Evolutionary conservation across 2,888 invertebrate species (phyloP).

Genomic region (Junonia oenone): DNA sequence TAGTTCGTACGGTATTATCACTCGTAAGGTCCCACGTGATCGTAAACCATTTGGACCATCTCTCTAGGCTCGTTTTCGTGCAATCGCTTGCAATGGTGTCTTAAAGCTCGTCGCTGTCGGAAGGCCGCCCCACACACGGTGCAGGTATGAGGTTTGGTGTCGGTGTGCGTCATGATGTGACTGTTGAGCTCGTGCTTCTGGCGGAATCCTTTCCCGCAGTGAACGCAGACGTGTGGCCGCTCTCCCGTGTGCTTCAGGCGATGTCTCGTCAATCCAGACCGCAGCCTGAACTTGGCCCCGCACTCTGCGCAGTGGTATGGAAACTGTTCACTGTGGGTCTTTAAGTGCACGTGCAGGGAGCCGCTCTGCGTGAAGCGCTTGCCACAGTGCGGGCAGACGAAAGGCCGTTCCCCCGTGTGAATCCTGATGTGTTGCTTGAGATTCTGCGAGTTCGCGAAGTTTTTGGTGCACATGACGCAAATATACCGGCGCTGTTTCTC

Average conservation of each 20-base stretch:
- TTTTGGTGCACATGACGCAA: conserved; percentile 75
- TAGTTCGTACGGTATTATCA: neutral
- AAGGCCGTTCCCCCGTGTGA: conserved; percentile 81
- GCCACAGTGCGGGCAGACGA: conserved; percentile 79
- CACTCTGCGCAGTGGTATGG: conserved; percentile 81
- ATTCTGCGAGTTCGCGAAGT: conserved; percentile 81
- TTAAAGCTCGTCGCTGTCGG: conserved; percentile 70
- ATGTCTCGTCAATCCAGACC: conserved; percentile 78
- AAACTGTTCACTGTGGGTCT: conserved; percentile 77
- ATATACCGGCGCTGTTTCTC: conserved; percentile 79
- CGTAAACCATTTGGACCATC: conserved; percentile 17
- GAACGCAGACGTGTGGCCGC: conserved; percentile 78
- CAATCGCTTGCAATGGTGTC: conserved; percentile 54
- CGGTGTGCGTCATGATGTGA: conserved; percentile 74
- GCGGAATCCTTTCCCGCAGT: conserved; percentile 79
- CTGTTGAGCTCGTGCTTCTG: conserved; percentile 79
- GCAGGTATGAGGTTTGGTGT: conserved; percentile 78
- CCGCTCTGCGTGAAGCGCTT: conserved; percentile 84
- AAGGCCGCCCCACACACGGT: conserved; percentile 76
- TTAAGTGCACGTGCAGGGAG: conserved; percentile 81
- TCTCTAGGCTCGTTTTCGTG: conserved; percentile 42
- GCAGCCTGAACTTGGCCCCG: conserved; percentile 79
- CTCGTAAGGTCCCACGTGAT: conserved; percentile 21
- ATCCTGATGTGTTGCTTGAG: conserved; percentile 80
- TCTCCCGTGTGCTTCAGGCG: conserved; percentile 81